phyloP scores from a whole-genome alignment of 2,888 invertebrate species.

The Lasioglossum villosulum region DNA sequence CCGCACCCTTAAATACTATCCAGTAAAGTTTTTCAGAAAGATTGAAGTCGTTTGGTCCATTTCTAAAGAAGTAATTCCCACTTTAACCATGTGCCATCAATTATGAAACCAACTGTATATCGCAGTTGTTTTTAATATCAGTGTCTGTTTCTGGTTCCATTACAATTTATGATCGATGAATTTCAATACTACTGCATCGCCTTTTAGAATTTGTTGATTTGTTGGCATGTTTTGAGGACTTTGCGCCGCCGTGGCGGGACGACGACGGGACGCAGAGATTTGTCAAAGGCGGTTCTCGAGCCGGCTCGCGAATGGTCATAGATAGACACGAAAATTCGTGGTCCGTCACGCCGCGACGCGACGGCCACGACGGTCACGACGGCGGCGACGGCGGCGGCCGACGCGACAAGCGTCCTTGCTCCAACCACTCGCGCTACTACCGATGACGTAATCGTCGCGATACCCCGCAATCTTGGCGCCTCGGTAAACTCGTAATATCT shows the following conservation, averaged over 20 bases:
- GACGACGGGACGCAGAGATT: slow-evolving; percentile 2
- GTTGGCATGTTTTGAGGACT: not conserved
- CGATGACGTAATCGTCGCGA: slow-evolving; percentile 86
- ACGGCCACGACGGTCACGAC: slow-evolving; percentile 37
- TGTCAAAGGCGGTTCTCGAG: slow-evolving; percentile 36
- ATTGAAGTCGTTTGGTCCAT: no score
- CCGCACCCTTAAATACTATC: no score
- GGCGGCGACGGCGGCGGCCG: slow-evolving; percentile 75
- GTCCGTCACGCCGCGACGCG: slow-evolving; percentile 30
- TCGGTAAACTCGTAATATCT: slow-evolving; percentile 86
- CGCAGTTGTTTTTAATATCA: no score
- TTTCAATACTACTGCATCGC: no score
- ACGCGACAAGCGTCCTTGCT: slow-evolving; percentile 81
- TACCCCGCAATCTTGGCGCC: slow-evolving; percentile 87
- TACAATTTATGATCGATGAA: no score
- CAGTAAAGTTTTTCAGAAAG: no score
- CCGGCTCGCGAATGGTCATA: slow-evolving; percentile 45
- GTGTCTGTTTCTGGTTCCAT: no score
- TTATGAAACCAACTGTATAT: no score
- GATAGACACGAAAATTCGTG: slow-evolving; percentile 64
- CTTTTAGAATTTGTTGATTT: not conserved
- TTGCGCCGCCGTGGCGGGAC: not conserved
- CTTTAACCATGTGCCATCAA: no score
- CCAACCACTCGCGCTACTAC: slow-evolving; percentile 82
- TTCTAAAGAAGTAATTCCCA: no score